These are phyloP conservation scores for Rhinatrema bivittatum DNA, from an alignment of 2,797 vertebrate genomes.

Conservation along the genomic window DNA sequence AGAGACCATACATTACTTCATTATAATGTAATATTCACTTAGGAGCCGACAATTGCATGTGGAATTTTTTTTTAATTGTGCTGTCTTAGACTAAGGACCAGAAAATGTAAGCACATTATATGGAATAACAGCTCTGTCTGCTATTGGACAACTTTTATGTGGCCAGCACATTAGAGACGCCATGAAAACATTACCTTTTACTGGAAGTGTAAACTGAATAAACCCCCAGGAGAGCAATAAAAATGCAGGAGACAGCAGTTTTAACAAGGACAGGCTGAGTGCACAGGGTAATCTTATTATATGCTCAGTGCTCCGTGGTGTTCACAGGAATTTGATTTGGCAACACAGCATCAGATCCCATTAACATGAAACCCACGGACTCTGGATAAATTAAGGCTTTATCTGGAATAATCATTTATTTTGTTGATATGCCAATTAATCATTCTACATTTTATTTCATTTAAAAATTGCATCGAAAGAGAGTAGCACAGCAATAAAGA, in stretches of 20 bases:
- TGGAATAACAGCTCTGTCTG: slow-evolving; percentile 24
- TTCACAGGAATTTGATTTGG: slow-evolving; percentile 50
- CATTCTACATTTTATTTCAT: too few relatives aligned
- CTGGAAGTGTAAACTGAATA: slow-evolving; percentile 47
- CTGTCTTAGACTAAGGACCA: too few relatives aligned
- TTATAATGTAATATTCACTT: too few relatives aligned
- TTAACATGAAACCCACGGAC: too few relatives aligned
- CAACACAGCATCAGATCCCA: slow-evolving; percentile 37
- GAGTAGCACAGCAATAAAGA: too few relatives aligned
- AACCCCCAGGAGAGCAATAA: slow-evolving; percentile 52
- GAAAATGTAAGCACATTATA: slow-evolving; percentile 31
- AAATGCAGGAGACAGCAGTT: slow-evolving; percentile 46
- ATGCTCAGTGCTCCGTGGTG: slow-evolving; percentile 45
- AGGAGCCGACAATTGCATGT: too few relatives aligned
- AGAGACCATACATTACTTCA: too few relatives aligned
- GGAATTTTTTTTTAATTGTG: too few relatives aligned
- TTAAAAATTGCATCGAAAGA: too few relatives aligned
- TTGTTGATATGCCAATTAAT: too few relatives aligned
- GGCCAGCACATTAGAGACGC: slow-evolving; percentile 28
- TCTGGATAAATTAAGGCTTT: too few relatives aligned
- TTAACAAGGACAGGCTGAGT: slow-evolving; percentile 51
- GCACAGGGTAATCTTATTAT: slow-evolving; percentile 52
- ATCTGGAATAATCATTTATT: too few relatives aligned
- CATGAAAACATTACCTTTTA: slow-evolving; percentile 45
- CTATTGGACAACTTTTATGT: slow-evolving; percentile 37